Evolutionary conservation across 2,888 invertebrate genomes (phyloP).

Genomic region (Dendrolimus pini): DNA sequence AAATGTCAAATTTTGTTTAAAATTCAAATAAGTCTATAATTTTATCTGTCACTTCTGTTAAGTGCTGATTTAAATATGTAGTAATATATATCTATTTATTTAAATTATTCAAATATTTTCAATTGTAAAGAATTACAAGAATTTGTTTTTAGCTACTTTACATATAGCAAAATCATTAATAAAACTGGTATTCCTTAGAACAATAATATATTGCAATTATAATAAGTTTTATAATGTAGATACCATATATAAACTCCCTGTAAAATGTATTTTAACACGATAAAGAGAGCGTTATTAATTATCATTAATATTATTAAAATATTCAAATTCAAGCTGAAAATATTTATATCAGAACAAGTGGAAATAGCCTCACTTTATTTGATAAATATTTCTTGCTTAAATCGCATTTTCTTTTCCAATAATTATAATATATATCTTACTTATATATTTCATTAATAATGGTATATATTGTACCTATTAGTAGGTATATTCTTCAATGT

Average conservation of each 20-base stretch:
- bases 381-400: not conserved
- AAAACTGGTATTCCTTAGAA: not conserved
- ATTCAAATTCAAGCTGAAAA: not conserved
- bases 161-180: too few relatives aligned
- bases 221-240: slow-evolving; percentile 5
- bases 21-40: too few relatives aligned
- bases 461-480: not conserved
- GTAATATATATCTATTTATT: too few relatives aligned
- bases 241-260: slow-evolving; percentile 33
- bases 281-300: slow-evolving; percentile 40
- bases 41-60: too few relatives aligned
- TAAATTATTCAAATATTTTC: too few relatives aligned
- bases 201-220: slow-evolving; percentile 1
- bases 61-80: too few relatives aligned
- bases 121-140: too few relatives aligned
- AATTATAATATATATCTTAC: not conserved
- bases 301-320: slow-evolving; percentile 18
- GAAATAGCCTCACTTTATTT: not conserved
- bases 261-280: slow-evolving; percentile 57
- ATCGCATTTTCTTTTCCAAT: not conserved
- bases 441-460: not conserved
- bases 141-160: too few relatives aligned
- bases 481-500: not conserved
- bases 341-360: not conserved
- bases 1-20: too few relatives aligned